A percentile compares a stretch with the other conserved stretches of the same genome.
phyloP scores from a whole-genome alignment of 2,888 invertebrate genomes.

The Parnassius orleans region DNA sequence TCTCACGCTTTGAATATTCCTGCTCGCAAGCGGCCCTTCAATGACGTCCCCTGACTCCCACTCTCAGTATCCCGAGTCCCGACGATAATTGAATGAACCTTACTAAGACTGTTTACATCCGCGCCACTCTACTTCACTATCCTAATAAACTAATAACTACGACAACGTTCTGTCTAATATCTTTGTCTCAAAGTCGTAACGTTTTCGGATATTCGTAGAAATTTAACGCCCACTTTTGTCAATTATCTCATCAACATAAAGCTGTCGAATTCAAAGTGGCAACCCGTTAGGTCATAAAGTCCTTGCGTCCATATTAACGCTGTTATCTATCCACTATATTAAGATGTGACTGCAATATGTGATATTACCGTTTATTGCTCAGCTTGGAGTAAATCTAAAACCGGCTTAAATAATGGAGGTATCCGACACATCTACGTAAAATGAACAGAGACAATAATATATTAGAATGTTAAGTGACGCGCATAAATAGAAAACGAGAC shows the following conservation, averaged over 20 bases:
- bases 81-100: conserved; percentile 71
- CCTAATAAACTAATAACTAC: conserved; percentile 2
- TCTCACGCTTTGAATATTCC: conserved; percentile 81
- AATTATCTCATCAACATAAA: conserved; percentile 27
- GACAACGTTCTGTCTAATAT: not conserved
- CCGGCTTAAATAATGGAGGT: conserved; percentile 27
- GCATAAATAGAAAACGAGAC: not conserved
- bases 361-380: conserved; percentile 28
- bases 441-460: not conserved
- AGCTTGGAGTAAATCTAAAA: conserved; percentile 27
- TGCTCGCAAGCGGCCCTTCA: conserved; percentile 70
- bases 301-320: conserved; percentile 16
- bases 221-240: conserved; percentile 23
- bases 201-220: conserved; percentile 19
- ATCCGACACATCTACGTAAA: conserved; percentile 4
- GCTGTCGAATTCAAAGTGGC: conserved; percentile 18
- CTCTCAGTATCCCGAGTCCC: conserved; percentile 61
- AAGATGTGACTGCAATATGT: conserved; percentile 30
- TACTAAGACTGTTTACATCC: conserved; percentile 67
- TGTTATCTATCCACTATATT: conserved; percentile 30
- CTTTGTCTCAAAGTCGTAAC: conserved; percentile 13
- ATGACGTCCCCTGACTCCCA: conserved; percentile 71
- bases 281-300: conserved; percentile 18
- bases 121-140: conserved; percentile 44
- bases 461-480: conserved; percentile 9